These are phyloP conservation scores for Drosophila atripex DNA, from an alignment of 2,888 invertebrate species.

Conservation along the genomic window DNA sequence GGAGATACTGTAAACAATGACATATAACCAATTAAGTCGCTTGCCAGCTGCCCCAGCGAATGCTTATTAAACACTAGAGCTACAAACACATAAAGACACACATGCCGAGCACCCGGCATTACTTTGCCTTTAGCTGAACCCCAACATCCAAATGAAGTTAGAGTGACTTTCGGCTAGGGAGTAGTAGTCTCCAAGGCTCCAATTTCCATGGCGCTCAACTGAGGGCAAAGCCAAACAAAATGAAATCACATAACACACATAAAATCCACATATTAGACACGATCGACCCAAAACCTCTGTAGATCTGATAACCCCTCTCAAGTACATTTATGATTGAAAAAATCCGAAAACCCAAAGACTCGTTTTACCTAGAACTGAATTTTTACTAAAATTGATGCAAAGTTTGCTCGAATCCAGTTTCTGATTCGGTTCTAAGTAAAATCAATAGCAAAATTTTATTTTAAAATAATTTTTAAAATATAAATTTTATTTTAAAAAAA, in stretches of 20 bases:
- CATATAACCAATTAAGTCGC: slow-evolving; percentile 22
- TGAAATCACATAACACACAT: slow-evolving; percentile 37
- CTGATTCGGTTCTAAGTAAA: slow-evolving; percentile 77
- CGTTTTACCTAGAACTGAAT: slow-evolving; percentile 79
- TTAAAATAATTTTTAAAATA: slow-evolving; percentile 83
- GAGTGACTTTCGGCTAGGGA: background rate
- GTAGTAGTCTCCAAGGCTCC: slow-evolving; percentile 1
- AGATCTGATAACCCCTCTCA: slow-evolving; percentile 25
- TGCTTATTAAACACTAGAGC: slow-evolving; percentile 27
- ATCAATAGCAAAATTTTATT: slow-evolving; percentile 82
- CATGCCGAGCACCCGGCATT: slow-evolving; percentile 10
- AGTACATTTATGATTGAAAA: slow-evolving; percentile 20
- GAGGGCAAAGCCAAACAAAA: slow-evolving; percentile 65
- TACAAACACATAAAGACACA: slow-evolving; percentile 29
- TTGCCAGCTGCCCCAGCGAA: slow-evolving; percentile 32
- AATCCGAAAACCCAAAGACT: slow-evolving; percentile 73
- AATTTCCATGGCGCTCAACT: slow-evolving; percentile 44
- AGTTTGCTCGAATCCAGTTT: slow-evolving; percentile 20
- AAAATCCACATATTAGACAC: slow-evolving; percentile 29
- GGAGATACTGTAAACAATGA: background rate
- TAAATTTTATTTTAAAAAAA: slow-evolving; percentile 83
- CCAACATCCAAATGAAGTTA: slow-evolving; percentile 6
- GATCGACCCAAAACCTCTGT: slow-evolving; percentile 13
- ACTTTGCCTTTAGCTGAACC: slow-evolving; percentile 70
- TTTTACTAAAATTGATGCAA: slow-evolving; percentile 42